These are phyloP conservation scores for Chauna torquata DNA, from an alignment of 2,113 vertebrate species.

Conservation along the genomic window DNA sequence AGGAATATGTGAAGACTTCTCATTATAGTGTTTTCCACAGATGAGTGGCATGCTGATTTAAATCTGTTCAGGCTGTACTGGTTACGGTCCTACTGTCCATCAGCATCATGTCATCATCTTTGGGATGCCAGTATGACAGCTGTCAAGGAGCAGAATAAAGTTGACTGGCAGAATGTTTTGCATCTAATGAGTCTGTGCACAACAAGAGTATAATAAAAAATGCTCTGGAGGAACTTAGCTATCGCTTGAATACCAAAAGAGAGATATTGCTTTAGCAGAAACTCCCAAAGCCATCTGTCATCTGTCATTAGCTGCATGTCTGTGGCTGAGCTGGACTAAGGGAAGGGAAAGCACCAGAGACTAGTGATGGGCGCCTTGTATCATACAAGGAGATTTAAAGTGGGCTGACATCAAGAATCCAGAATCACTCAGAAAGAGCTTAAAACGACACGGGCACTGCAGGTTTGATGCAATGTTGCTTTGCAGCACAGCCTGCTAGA, in stretches of 20 bases:
- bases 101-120: conserved; percentile 39
- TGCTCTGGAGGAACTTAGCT: conserved; percentile 43
- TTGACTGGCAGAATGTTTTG: conserved; percentile 71
- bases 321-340: background rate
- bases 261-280: conserved; percentile 33
- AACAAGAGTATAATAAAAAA: conserved; percentile 38
- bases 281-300: conserved; percentile 70
- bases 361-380: background rate
- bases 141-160: conserved; percentile 39
- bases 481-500: background rate
- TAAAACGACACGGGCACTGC: background rate
- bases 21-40: accelerated
- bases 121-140: conserved; percentile 56
- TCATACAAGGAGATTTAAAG: background rate
- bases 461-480: background rate
- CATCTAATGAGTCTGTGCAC: conserved; percentile 66
- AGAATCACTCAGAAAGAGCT: background rate
- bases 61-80: background rate
- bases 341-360: background rate
- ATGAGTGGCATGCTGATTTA: background rate
- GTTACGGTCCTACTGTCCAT: conserved; percentile 14
- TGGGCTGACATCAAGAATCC: conserved; percentile 1
- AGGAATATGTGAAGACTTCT: background rate
- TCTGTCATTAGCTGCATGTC: conserved; percentile 50
- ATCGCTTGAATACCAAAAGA: conserved; percentile 32